Evolutionary conservation across 2,797 vertebrate species (phyloP).

Genomic region (Danionella dracula): DNA sequence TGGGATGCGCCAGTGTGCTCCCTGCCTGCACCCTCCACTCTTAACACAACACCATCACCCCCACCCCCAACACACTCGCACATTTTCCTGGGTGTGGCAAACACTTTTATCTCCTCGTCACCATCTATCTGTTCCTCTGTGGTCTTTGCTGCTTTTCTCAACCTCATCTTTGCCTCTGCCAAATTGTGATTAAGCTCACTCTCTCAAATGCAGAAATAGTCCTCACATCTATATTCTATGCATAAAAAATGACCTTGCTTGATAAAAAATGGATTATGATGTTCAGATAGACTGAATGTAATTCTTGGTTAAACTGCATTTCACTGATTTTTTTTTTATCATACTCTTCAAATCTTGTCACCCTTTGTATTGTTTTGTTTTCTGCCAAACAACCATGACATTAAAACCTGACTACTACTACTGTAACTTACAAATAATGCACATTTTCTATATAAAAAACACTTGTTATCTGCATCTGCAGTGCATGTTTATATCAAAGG

Average conservation of each 20-base stretch:
- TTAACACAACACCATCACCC: too few species aligned
- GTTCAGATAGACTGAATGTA: too few species aligned
- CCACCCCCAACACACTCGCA: background rate
- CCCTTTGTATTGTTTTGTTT: too few species aligned
- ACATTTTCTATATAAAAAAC: too few species aligned
- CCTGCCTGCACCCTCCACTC: background rate
- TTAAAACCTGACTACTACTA: too few species aligned
- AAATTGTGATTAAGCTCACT: background rate
- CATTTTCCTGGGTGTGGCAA: constrained; percentile 14
- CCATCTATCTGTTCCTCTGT: background rate
- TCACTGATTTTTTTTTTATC: too few species aligned
- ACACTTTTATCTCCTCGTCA: background rate
- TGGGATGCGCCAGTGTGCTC: constrained; percentile 3
- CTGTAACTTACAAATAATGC: too few species aligned
- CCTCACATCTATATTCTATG: background rate
- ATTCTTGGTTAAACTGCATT: too few species aligned
- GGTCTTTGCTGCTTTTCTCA: background rate
- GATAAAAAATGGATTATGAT: background rate
- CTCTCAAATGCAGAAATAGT: background rate
- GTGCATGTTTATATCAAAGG: too few species aligned
- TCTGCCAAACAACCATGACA: too few species aligned
- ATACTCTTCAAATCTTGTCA: too few species aligned
- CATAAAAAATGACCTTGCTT: background rate
- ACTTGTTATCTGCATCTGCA: too few species aligned
- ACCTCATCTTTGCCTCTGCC: background rate